Conservation (phyloP, 2,797 vertebrate species). For the Microcaecilia unicolor region DNA sequence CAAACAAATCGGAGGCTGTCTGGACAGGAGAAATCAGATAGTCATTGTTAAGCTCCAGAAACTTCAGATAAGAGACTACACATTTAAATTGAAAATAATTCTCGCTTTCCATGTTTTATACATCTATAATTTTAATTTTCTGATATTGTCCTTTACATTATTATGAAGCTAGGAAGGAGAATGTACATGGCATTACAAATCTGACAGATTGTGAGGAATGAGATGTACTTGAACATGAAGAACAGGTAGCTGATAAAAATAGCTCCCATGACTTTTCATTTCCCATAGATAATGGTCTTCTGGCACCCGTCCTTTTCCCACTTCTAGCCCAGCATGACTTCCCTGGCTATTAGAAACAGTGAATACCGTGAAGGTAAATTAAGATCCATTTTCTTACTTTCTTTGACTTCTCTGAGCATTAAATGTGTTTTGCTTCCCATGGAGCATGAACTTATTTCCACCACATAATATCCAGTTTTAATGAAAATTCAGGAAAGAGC, state of each 20-base stretch:
- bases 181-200: not conserved
- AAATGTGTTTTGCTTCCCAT: constrained; percentile 28
- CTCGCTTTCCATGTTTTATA: not conserved
- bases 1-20: no score
- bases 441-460: constrained; percentile 21
- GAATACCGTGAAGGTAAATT: constrained; percentile 22
- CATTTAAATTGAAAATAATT: not conserved
- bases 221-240: constrained; percentile 17
- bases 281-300: constrained; percentile 18
- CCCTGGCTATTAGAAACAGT: constrained; percentile 25
- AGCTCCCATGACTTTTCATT: constrained; percentile 17
- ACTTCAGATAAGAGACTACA: not conserved
- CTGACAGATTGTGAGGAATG: constrained; percentile 18
- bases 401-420: constrained; percentile 23
- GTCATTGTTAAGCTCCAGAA: no score
- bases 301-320: constrained; percentile 15
- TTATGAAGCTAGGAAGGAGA: not conserved
- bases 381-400: constrained; percentile 30
- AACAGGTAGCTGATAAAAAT: constrained; percentile 24
- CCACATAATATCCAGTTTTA: constrained; percentile 12
- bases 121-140: constrained; percentile 6
- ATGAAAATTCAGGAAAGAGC: constrained; percentile 14
- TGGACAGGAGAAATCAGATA: no score
- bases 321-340: constrained; percentile 21
- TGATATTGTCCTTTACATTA: constrained; percentile 15